phyloP scores from a whole-genome alignment of 2,797 vertebrate genomes.

The Schizothorax lantsangensis region DNA sequence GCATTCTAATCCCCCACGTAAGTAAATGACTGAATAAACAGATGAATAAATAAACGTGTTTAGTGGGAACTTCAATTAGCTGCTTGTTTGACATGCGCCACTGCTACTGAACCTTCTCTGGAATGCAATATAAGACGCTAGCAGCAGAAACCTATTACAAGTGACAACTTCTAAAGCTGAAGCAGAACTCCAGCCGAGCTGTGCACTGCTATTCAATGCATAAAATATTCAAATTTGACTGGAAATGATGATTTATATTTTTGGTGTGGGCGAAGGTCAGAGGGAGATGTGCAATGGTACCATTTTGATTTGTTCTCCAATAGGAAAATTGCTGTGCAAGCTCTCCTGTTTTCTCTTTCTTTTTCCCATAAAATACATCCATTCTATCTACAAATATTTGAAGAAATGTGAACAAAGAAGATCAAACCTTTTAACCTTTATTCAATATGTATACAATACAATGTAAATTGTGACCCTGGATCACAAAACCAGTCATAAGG shows the following conservation, averaged over 20 bases:
- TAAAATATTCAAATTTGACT: slow-evolving; percentile 40
- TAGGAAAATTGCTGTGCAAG: slow-evolving; percentile 48
- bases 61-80: slow-evolving; percentile 49
- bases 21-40: slow-evolving; percentile 41
- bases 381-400: not conserved
- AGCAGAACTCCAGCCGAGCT: slow-evolving; percentile 19
- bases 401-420: not conserved
- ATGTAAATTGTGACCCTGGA: not conserved
- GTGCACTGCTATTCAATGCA: slow-evolving; percentile 36
- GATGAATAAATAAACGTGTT: slow-evolving; percentile 48
- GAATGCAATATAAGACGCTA: slow-evolving; percentile 28
- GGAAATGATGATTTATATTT: slow-evolving; percentile 41
- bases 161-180: slow-evolving; percentile 35
- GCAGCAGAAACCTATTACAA: slow-evolving; percentile 42
- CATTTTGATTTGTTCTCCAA: slow-evolving; percentile 18
- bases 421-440: not conserved
- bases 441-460: not conserved
- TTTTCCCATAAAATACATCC: not conserved
- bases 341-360: not conserved
- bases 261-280: slow-evolving; percentile 16
- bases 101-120: slow-evolving; percentile 30
- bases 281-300: slow-evolving; percentile 9
- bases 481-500: no score
- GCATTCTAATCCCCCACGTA: slow-evolving; percentile 28
- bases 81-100: slow-evolving; percentile 44